Evolutionary conservation across 2,888 invertebrate genomes (phyloP).

Genomic region (Xestia rhomboidea): DNA sequence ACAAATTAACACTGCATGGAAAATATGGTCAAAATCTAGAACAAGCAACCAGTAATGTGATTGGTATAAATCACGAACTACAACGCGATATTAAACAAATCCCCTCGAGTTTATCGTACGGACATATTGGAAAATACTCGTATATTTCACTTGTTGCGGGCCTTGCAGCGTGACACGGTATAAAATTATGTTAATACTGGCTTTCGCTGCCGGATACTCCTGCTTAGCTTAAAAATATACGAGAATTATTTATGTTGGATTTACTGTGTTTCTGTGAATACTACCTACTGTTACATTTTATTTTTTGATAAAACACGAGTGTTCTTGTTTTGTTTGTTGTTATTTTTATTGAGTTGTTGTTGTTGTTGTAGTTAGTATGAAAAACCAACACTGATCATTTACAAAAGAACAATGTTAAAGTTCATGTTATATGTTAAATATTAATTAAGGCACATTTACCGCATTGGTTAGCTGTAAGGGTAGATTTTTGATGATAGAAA

Average conservation of each 20-base stretch:
- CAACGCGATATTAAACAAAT: constrained; percentile 57
- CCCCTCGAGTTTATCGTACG: constrained; percentile 46
- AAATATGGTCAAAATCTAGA: not conserved
- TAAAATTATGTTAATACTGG: constrained; percentile 62
- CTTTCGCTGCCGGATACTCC: constrained; percentile 13
- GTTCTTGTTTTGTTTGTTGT: not conserved
- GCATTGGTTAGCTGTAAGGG: too few relatives aligned
- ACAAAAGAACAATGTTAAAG: not conserved
- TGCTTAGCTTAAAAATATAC: constrained; percentile 45
- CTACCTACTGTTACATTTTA: not conserved
- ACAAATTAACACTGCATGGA: not conserved
- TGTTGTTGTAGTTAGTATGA: too few relatives aligned
- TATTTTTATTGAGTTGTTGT: not conserved
- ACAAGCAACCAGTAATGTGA: constrained; percentile 29
- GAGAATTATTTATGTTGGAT: constrained; percentile 28
- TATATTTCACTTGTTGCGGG: constrained; percentile 62
- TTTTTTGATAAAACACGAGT: not conserved
- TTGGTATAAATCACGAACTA: constrained; percentile 36
- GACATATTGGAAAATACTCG: constrained; percentile 60
- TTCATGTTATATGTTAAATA: too few relatives aligned
- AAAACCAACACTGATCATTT: not conserved
- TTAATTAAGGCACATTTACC: too few relatives aligned
- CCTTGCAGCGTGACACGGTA: constrained; percentile 28
- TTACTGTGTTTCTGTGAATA: constrained; percentile 3
- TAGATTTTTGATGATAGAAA: too few relatives aligned